Evolutionary conservation across 2,797 vertebrate species (phyloP).

Genomic region (Rhyacichthys aspro): DNA sequence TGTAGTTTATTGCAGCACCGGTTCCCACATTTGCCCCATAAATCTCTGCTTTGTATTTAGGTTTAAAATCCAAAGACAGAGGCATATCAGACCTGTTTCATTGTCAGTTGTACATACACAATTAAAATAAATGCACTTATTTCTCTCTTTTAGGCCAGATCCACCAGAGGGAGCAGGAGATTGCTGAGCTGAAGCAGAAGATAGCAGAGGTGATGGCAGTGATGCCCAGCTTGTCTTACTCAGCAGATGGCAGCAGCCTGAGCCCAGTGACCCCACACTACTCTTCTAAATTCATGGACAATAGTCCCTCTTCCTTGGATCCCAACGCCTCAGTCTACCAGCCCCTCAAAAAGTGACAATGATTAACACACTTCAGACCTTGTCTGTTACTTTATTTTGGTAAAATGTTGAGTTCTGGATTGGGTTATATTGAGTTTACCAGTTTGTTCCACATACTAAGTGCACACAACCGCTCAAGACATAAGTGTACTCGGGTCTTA

Average conservation of each 20-base stretch:
- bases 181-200: conserved; percentile 98
- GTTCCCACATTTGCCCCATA: no score
- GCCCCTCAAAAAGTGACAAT: conserved; percentile 92
- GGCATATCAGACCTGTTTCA: neutral
- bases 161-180: conserved; percentile 98
- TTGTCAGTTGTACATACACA: neutral
- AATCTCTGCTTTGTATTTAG: no score
- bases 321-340: conserved; percentile 99
- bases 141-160: conserved; percentile 86
- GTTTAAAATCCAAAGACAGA: no score
- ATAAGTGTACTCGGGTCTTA: conserved; percentile 28
- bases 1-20: no score
- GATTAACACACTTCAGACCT: conserved; percentile 31
- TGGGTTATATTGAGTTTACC: conserved; percentile 38
- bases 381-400: conserved; percentile 38
- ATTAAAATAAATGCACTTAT: neutral
- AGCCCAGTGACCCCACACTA: conserved; percentile 94
- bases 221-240: conserved; percentile 97
- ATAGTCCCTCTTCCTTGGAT: conserved; percentile 95
- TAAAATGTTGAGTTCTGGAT: conserved; percentile 31
- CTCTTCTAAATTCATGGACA: conserved; percentile 99
- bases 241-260: conserved; percentile 89
- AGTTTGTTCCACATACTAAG: conserved; percentile 23
- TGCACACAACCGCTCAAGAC: conserved; percentile 32
- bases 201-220: conserved; percentile 99